A percentile compares a stretch with the other conserved stretches of the same genome.
Conservation (phyloP, 2,797 vertebrate species). For the Notoglanidium macrostoma region DNA sequence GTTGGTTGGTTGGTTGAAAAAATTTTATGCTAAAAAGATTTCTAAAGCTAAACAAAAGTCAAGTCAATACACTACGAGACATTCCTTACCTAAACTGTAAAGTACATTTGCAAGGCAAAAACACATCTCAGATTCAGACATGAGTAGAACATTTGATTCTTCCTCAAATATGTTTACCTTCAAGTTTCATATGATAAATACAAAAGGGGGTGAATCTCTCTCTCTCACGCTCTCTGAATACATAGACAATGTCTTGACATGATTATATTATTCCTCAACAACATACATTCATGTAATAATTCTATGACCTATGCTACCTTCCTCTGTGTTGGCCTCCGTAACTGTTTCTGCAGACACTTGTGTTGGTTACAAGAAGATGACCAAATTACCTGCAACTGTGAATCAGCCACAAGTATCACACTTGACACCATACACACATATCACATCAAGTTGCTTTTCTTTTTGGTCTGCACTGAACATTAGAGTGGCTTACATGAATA, state of each 20-base stretch:
- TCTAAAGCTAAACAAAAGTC: background rate
- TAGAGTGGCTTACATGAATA: background rate
- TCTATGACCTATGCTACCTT: background rate
- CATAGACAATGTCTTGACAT: background rate
- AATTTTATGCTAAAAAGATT: background rate
- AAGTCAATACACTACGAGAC: background rate
- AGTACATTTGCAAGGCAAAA: background rate
- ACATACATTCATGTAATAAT: background rate
- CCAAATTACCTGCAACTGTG: background rate
- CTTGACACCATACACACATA: background rate
- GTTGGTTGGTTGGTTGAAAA: too few relatives aligned
- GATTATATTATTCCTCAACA: background rate
- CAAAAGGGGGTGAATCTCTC: background rate
- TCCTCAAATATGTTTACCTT: background rate
- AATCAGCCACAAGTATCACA: constrained; percentile 11
- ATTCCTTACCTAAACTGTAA: background rate
- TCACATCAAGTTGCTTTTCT: background rate
- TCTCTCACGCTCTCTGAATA: background rate
- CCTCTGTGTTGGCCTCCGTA: background rate
- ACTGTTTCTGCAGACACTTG: background rate
- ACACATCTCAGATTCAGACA: background rate
- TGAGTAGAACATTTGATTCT: background rate
- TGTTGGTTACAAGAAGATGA: background rate
- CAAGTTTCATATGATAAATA: background rate
- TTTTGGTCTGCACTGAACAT: background rate